These are phyloP conservation scores for Strigamia maritima DNA, from an alignment of 2,888 invertebrate species.

Conservation along the genomic window DNA sequence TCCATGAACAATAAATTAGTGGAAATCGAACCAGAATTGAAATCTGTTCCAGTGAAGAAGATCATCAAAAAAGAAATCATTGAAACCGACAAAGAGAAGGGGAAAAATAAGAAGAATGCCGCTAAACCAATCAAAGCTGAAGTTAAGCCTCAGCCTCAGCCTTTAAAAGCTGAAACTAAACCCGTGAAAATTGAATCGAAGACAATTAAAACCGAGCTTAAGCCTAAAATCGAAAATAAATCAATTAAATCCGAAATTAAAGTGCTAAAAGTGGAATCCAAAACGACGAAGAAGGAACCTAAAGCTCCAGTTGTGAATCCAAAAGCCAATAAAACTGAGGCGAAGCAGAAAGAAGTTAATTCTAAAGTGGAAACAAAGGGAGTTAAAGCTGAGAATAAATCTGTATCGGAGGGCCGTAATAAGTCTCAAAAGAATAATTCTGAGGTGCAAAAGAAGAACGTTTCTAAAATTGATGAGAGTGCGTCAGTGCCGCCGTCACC, in stretches of 20 bases:
- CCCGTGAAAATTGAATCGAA: slow-evolving; percentile 61
- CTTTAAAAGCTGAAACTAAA: slow-evolving; percentile 46
- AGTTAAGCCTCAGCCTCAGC: neutral
- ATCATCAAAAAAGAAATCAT: neutral
- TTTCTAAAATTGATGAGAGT: neutral
- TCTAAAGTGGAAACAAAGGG: neutral
- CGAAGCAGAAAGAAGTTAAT: neutral
- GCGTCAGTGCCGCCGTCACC: neutral
- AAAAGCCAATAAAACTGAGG: neutral
- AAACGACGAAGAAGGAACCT: slow-evolving; percentile 39
- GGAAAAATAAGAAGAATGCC: slow-evolving; percentile 42
- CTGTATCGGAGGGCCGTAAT: neutral
- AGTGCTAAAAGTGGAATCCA: slow-evolving; percentile 11
- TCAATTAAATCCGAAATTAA: slow-evolving; percentile 55
- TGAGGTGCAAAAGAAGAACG: neutral
- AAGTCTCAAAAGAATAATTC: neutral
- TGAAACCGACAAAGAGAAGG: slow-evolving; percentile 38
- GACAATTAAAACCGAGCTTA: slow-evolving; percentile 70
- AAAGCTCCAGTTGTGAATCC: slow-evolving; percentile 34
- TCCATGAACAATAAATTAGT: neutral
- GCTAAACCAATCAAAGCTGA: neutral
- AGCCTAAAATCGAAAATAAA: slow-evolving; percentile 48
- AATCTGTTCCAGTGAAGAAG: neutral
- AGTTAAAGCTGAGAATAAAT: neutral
- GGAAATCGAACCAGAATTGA: neutral